Conservation (phyloP, 1,140 invertebrate genomes). For the Drosophila bocqueti region DNA sequence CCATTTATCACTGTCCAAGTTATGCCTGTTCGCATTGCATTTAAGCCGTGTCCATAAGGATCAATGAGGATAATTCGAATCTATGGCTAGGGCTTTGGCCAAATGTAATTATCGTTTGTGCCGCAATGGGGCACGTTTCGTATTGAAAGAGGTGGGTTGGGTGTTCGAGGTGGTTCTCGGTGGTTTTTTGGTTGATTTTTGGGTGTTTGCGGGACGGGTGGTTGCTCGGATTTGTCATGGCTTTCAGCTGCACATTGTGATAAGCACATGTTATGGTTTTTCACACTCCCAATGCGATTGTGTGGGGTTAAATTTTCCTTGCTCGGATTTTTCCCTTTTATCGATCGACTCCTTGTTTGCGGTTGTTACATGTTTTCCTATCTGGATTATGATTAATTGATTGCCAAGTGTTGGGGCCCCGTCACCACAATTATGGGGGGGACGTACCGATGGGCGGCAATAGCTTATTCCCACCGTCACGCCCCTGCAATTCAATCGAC, state of each 20-base stretch:
- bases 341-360: slow-evolving; percentile 67
- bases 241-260: slow-evolving; percentile 76
- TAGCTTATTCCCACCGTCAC: slow-evolving; percentile 42
- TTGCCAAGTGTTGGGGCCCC: slow-evolving; percentile 59
- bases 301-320: slow-evolving; percentile 46
- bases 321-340: slow-evolving; percentile 57
- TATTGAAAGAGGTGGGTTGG: slow-evolving; percentile 60
- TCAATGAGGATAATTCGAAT: slow-evolving; percentile 76
- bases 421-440: slow-evolving; percentile 38
- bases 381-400: slow-evolving; percentile 80
- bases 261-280: slow-evolving; percentile 81
- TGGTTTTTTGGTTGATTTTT: slow-evolving; percentile 21
- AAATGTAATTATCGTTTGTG: slow-evolving; percentile 79
- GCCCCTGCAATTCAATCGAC: slow-evolving; percentile 59
- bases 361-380: slow-evolving; percentile 72
- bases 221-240: slow-evolving; percentile 75
- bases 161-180: slow-evolving; percentile 5
- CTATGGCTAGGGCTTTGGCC: slow-evolving; percentile 60
- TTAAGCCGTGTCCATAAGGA: slow-evolving; percentile 75
- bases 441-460: neutral
- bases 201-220: slow-evolving; percentile 20
- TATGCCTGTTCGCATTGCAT: slow-evolving; percentile 55
- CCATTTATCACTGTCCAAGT: slow-evolving; percentile 76
- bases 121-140: slow-evolving; percentile 74
- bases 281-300: slow-evolving; percentile 54